Conservation (phyloP, 2,797 vertebrate genomes). For the Aplochiton taeniatus region DNA sequence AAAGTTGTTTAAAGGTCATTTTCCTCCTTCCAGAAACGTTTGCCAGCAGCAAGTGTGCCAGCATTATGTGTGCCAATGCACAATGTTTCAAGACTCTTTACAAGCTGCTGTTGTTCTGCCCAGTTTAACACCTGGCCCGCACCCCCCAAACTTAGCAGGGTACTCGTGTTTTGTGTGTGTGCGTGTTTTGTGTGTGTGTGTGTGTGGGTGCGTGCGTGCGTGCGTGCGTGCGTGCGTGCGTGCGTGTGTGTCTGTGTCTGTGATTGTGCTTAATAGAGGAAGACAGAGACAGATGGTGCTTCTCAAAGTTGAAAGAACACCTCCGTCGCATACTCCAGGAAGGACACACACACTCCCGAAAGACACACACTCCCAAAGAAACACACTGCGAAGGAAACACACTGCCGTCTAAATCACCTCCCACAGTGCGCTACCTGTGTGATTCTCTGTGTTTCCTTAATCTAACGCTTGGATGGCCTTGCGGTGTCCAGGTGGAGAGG, state of each 20-base stretch:
- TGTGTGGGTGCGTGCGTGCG: constrained; percentile 5
- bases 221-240: neutral
- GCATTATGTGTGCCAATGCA: constrained; percentile 22
- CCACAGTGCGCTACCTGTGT: too few relatives aligned
- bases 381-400: too few relatives aligned
- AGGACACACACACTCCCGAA: too few relatives aligned
- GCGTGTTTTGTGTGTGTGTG: neutral
- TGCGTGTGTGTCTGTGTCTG: too few relatives aligned
- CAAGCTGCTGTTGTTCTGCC: constrained; percentile 21
- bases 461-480: neutral
- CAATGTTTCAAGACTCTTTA: constrained; percentile 23
- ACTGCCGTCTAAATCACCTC: too few relatives aligned
- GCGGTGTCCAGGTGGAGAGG: constrained; percentile 57
- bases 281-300: too few relatives aligned
- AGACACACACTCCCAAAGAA: too few relatives aligned
- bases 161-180: constrained; percentile 2
- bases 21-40: constrained; percentile 10
- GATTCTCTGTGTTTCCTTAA: too few relatives aligned
- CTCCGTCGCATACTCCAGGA: too few relatives aligned
- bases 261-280: too few relatives aligned
- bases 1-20: too few relatives aligned
- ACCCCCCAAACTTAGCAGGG: constrained; percentile 21
- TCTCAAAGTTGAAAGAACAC: too few relatives aligned
- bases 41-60: constrained; percentile 13
- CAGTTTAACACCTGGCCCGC: constrained; percentile 35